phyloP scores from a whole-genome alignment of 2,113 vertebrate species.

The Xyliphius kryptos region DNA sequence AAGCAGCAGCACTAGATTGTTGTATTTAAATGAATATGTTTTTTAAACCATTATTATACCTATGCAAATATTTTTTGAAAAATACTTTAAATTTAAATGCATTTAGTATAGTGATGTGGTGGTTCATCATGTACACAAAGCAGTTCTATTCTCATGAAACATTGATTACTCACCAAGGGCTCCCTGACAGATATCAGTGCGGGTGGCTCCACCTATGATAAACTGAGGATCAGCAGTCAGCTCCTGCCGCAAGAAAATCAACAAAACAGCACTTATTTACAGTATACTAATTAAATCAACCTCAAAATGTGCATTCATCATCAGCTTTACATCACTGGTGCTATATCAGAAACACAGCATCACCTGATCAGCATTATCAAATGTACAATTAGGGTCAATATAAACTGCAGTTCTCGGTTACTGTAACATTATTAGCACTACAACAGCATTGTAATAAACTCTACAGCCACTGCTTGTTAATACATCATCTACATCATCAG shows the following conservation, averaged over 20 bases:
- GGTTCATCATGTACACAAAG: neutral
- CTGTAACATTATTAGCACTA: no score
- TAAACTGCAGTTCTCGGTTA: no score
- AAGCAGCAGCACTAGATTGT: neutral
- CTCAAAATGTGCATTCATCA: no score
- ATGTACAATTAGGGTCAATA: no score
- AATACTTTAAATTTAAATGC: neutral
- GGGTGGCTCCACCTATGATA: conserved; percentile 67
- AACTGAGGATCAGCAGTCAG: conserved; percentile 66
- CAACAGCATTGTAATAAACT: no score
- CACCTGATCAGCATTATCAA: no score
- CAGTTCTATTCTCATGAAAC: neutral
- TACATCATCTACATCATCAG: no score
- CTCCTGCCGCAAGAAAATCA: conserved; percentile 49
- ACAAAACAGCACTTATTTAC: neutral
- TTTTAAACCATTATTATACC: neutral
- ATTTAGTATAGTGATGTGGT: neutral
- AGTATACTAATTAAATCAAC: no score
- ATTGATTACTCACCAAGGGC: conserved; percentile 62
- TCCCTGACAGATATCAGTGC: conserved; percentile 72
- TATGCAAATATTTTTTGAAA: neutral
- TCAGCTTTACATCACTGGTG: no score
- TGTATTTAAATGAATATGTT: neutral
- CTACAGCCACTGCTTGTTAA: no score
- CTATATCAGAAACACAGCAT: no score